Conservation (phyloP, 2,888 invertebrate genomes). For the Apotomis turbidana region DNA sequence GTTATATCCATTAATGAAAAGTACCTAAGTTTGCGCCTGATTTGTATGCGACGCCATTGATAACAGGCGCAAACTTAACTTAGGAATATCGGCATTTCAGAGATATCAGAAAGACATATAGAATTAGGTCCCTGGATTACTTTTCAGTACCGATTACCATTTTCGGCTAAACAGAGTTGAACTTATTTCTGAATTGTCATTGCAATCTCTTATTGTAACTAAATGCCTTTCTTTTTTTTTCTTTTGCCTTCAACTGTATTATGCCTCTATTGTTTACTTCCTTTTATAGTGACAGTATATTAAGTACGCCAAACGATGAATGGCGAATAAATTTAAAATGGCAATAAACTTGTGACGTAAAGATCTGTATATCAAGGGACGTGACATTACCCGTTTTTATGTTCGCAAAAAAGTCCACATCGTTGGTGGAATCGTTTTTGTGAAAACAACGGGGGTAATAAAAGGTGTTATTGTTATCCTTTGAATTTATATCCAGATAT, state of each 20-base stretch:
- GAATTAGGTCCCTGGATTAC: too few relatives aligned
- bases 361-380: conserved; percentile 72
- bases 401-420: conserved; percentile 71
- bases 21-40: too few relatives aligned
- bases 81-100: too few relatives aligned
- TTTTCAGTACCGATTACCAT: too few relatives aligned
- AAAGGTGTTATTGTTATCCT: conserved; percentile 82
- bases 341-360: conserved; percentile 64
- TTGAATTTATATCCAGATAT: conserved; percentile 83
- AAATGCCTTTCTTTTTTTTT: too few relatives aligned
- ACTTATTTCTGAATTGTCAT: too few relatives aligned
- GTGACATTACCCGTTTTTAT: conserved; percentile 75
- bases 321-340: conserved; percentile 53
- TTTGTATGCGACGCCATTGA: too few relatives aligned
- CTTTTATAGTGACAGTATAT: conserved; percentile 14
- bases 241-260: too few relatives aligned
- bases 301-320: conserved; percentile 50
- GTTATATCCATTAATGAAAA: too few relatives aligned
- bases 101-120: too few relatives aligned
- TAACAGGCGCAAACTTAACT: too few relatives aligned
- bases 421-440: conserved; percentile 76
- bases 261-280: not conserved
- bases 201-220: not conserved
- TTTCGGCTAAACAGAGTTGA: too few relatives aligned
- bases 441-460: conserved; percentile 80